phyloP scores from a whole-genome alignment of 2,797 vertebrate species.

The Neosilurus hyrtlii region DNA sequence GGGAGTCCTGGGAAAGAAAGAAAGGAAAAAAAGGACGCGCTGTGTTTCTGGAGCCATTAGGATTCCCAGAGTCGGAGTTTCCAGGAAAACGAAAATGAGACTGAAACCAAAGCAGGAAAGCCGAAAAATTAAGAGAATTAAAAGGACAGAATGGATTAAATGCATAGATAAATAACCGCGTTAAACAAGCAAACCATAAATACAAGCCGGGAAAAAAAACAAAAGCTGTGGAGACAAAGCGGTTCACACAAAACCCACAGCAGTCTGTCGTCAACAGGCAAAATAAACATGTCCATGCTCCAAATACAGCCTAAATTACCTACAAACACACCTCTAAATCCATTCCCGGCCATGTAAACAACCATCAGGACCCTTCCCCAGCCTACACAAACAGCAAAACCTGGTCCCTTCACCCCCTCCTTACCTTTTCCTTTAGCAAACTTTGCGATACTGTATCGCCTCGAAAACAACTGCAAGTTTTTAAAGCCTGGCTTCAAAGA shows the following conservation, averaged over 20 bases:
- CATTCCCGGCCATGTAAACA: neutral
- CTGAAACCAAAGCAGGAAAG: slow-evolving; percentile 41
- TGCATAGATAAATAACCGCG: neutral
- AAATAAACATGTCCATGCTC: neutral
- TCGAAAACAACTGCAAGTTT: slow-evolving; percentile 14
- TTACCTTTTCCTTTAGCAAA: neutral
- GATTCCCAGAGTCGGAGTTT: neutral
- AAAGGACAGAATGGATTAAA: too few relatives aligned
- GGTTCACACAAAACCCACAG: neutral
- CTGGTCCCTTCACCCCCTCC: neutral
- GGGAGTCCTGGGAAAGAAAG: too few relatives aligned
- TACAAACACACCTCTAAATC: rapidly evolving
- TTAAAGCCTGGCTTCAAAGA: slow-evolving; percentile 7
- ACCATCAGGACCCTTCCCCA: neutral
- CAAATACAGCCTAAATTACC: neutral
- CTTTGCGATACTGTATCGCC: neutral
- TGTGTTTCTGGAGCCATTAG: slow-evolving; percentile 11
- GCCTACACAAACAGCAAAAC: neutral
- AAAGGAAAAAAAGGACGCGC: neutral
- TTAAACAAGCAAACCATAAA: neutral
- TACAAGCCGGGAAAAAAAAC: neutral
- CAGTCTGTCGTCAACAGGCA: neutral
- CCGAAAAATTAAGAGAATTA: neutral
- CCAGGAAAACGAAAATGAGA: slow-evolving; percentile 54
- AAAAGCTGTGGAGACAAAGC: neutral